These are phyloP conservation scores for Sylvilagus floridanus DNA, from an alignment of 2,797 vertebrate species.

Conservation along the genomic window DNA sequence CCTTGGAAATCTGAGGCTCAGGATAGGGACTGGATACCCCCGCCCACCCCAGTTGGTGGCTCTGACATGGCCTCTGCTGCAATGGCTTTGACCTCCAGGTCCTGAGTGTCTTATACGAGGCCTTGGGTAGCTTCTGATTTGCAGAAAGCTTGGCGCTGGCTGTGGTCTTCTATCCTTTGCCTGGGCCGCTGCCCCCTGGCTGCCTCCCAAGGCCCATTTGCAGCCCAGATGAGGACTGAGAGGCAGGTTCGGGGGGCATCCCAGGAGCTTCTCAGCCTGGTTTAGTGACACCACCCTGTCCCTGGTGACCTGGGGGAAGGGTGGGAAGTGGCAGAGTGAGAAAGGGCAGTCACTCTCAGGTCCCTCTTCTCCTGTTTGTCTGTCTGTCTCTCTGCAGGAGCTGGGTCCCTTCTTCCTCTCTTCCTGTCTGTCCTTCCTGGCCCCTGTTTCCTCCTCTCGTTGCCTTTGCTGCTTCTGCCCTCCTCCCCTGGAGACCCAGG, in stretches of 20 bases:
- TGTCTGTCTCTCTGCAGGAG: slow-evolving; percentile 78
- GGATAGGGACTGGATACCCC: neutral
- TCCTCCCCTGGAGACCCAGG: slow-evolving; percentile 52
- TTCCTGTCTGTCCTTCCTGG: slow-evolving; percentile 66
- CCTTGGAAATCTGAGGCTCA: slow-evolving; percentile 6
- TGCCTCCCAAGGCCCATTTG: neutral
- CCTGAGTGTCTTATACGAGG: neutral
- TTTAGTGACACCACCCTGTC: neutral
- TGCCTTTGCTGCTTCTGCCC: slow-evolving; percentile 65
- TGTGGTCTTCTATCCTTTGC: neutral
- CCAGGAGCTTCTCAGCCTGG: slow-evolving; percentile 22
- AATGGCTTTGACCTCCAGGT: neutral
- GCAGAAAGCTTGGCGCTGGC: neutral
- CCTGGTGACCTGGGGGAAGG: neutral
- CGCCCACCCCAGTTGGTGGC: neutral
- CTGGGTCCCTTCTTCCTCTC: slow-evolving; percentile 58
- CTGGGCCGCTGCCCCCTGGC: neutral
- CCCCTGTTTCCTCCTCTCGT: slow-evolving; percentile 11
- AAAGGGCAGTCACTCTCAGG: neutral
- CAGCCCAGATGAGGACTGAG: slow-evolving; percentile 28
- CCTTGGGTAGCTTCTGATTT: neutral
- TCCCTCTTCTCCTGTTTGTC: slow-evolving; percentile 56
- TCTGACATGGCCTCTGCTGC: neutral
- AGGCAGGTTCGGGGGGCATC: neutral
- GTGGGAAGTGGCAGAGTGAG: neutral